Evolutionary conservation across 1,140 invertebrate genomes (phyloP), one percentile per base, ranked within the genome.

Genomic region (Ctenoplectra terminalis): DNA sequence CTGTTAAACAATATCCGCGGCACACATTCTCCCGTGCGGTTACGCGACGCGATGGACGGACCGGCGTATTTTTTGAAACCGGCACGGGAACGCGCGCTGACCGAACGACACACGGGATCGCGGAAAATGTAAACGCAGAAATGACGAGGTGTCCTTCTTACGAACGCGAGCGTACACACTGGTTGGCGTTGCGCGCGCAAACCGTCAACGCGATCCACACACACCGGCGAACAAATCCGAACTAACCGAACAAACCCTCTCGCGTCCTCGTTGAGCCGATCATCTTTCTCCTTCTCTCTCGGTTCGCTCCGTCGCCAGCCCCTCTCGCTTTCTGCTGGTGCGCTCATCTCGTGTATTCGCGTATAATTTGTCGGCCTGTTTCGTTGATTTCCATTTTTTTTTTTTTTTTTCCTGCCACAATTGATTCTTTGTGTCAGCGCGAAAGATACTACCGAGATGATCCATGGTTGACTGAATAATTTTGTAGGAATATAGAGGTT

Each of bases 211-310:
- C 87, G 87, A 91, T 72, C 88, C 86, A 63, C 64, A 61, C 90
- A 81, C 86, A 83, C 81, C 87, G 88, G 83, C 84, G 90, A 90
- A 85, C 90, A 86, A 91, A 90, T 91, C 90, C 88, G 85, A 88
- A 93, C 92, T 93, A 90, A 92, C 84, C 83, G 84, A 75, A 74
- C 70, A 37, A 40, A 83, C 77, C 74, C 66, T 58, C 61, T 76
- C 71, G 43, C 69, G 69, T 71, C 48, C 63, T 80, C 61, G 66
- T 84, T 84, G 54, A 75, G 48, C 81, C n/a, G 74, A 54, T 43
- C 80, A 48, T 31, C 54, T 37, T n/a, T 87, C 81, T 83, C 54
- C 70, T 37, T 83, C 76, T 34, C 71, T 37, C 79, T 34, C 72
- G 23, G 50, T 2, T 20, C 11, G 20, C n/a, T 60, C 6, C 31